phyloP scores from a whole-genome alignment of 2,113 vertebrate species.

The Oncorhynchus clarkii region DNA sequence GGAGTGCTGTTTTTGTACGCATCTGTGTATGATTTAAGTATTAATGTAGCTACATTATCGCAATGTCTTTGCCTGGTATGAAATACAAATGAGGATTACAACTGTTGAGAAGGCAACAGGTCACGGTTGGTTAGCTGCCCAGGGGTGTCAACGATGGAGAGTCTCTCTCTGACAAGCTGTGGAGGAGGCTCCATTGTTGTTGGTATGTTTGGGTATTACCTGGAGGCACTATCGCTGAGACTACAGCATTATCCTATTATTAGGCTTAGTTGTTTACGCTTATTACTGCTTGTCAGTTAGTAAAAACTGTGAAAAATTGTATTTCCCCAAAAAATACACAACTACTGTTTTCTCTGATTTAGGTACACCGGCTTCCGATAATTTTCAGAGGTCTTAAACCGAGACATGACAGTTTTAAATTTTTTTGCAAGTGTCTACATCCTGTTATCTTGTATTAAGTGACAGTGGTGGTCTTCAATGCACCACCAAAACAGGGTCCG shows the following conservation, averaged over 20 bases:
- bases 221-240: slow-evolving; percentile 75
- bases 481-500: slow-evolving; percentile 20
- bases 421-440: background rate
- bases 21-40: slow-evolving; percentile 67
- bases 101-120: slow-evolving; percentile 74
- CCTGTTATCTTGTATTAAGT: background rate
- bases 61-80: slow-evolving; percentile 69
- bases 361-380: slow-evolving; percentile 64
- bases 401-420: background rate
- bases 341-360: slow-evolving; percentile 64
- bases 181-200: slow-evolving; percentile 78
- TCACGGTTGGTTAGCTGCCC: slow-evolving; percentile 75
- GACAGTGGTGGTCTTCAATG: slow-evolving; percentile 32
- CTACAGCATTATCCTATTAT: slow-evolving; percentile 83
- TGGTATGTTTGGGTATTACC: slow-evolving; percentile 75
- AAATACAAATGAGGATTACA: slow-evolving; percentile 75
- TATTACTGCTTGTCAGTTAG: slow-evolving; percentile 80
- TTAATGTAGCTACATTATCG: slow-evolving; percentile 75
- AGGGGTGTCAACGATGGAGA: slow-evolving; percentile 74
- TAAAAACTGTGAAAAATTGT: slow-evolving; percentile 69
- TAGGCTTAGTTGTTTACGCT: slow-evolving; percentile 81
- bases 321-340: slow-evolving; percentile 64
- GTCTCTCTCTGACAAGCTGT: slow-evolving; percentile 76
- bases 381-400: slow-evolving; percentile 40
- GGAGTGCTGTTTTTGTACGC: slow-evolving; percentile 64